Evolutionary conservation across 2,113 vertebrate species (phyloP), one percentile per base, ranked within the genome.

Genomic region (Balaeniceps rex): DNA sequence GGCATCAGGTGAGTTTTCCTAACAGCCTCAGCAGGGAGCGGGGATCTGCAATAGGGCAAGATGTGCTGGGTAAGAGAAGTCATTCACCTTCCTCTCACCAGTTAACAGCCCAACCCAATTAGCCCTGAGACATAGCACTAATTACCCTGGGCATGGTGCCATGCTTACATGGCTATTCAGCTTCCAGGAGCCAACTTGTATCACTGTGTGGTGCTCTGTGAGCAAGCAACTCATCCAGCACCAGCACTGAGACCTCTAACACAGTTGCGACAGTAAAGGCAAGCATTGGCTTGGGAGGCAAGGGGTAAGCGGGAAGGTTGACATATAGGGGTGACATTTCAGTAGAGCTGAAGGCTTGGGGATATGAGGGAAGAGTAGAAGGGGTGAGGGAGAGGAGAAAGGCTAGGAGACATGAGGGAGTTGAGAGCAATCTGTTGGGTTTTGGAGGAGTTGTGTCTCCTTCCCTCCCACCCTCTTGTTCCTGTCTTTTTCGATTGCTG

Each of bases 191-290:
- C 7, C 54, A 52, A 34, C 2, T 1, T 33, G 7, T 36, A 68
- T 64, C 21, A 12, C n/a, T 34, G 19, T 0, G 0, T n/a, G 10
- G 14, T 60, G 24, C 51, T 75, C 36, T 66, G 31, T 15, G 42
- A 84, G 44, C 29, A 44, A 64, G 44, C 6, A 11, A 9, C 18
- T 47, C 7, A 8, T 26, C 19, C 25, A 55, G 12, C 5, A 5
- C 28, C 2, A 1, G 13, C n/a, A 5, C 34, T 51, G 66, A 65
- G 17, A 25, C 14, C 22, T 85, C 26, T 38, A 13, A 17, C 5
- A 21, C 0, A 1, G 11, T n/a, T 60, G 24, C 0, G 1, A 11
- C 44, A 34, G 21, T 23, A 60, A 65, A 80, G 18, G 12, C 18
- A 44, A 57, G 2, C 6, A 1, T 6, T 25, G 44, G 22, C 34